Percentiles rank a stretch among this genome's conserved stretches.
These are phyloP conservation scores for Tiphia femorata DNA, from an alignment of 2,888 invertebrate genomes.

Conservation along the genomic window DNA sequence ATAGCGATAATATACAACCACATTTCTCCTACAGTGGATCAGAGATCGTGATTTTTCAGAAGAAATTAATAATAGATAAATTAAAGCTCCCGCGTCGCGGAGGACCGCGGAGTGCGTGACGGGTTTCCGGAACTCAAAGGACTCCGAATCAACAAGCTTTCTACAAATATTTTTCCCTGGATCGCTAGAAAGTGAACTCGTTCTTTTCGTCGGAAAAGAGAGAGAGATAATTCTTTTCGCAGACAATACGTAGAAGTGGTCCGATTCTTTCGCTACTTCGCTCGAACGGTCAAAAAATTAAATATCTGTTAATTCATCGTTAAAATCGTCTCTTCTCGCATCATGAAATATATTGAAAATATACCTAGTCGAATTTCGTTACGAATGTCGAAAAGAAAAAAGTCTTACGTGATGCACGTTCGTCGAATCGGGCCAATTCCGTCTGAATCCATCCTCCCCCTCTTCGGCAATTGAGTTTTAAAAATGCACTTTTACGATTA, in stretches of 20 bases:
- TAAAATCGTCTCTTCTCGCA: too few relatives aligned
- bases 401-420: too few relatives aligned
- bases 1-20: constrained; percentile 35
- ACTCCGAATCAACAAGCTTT: constrained; percentile 7
- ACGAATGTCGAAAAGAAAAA: too few relatives aligned
- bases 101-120: constrained; percentile 25
- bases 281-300: too few relatives aligned
- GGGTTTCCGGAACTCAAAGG: constrained; percentile 23
- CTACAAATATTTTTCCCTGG: background rate
- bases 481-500: too few relatives aligned
- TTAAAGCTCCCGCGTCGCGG: constrained; percentile 1
- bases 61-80: constrained; percentile 1
- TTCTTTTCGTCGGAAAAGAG: constrained; percentile 2
- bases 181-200: background rate
- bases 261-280: constrained; percentile 7
- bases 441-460: too few relatives aligned
- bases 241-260: constrained; percentile 11
- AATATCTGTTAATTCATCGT: too few relatives aligned
- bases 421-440: too few relatives aligned
- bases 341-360: too few relatives aligned
- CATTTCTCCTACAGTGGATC: constrained; percentile 19
- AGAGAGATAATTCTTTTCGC: constrained; percentile 4
- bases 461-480: too few relatives aligned
- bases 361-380: too few relatives aligned
- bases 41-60: constrained; percentile 28